Conservation (phyloP, 2,113 vertebrate genomes). For the Gobiocypris rarus region DNA sequence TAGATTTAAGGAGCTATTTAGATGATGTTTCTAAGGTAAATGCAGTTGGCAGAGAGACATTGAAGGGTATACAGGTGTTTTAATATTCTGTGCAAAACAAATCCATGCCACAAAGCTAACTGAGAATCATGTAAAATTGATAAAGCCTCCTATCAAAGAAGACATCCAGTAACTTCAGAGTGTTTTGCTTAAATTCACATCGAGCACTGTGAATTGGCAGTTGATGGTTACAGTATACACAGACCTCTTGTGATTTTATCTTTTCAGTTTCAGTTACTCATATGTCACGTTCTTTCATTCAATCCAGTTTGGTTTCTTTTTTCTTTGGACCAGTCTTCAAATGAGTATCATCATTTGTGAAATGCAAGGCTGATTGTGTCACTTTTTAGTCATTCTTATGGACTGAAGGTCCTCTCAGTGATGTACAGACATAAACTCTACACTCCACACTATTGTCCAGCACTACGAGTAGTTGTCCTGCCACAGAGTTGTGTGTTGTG, state of each 20-base stretch:
- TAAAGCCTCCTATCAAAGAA: constrained; percentile 47
- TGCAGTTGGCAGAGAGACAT: not conserved
- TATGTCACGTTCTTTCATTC: not conserved
- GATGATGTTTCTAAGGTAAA: constrained; percentile 3
- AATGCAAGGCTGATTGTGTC: not conserved
- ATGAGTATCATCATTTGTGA: not conserved
- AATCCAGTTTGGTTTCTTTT: not conserved
- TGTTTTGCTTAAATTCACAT: constrained; percentile 48
- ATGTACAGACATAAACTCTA: too few species aligned
- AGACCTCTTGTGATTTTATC: constrained; percentile 9
- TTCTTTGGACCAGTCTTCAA: not conserved
- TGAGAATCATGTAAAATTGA: constrained; percentile 32
- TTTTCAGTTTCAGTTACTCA: not conserved
- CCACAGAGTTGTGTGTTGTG: not conserved
- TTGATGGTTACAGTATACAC: not conserved
- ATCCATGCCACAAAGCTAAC: constrained; percentile 30
- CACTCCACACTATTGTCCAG: not conserved
- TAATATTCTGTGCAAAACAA: constrained; percentile 30
- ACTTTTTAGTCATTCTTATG: not conserved
- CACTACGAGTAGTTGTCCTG: not conserved
- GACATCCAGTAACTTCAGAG: constrained; percentile 41
- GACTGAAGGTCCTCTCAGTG: not conserved
- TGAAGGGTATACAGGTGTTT: constrained; percentile 24
- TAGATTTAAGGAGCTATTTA: not conserved
- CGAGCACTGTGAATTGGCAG: not conserved